Evolutionary conservation across 1,140 invertebrate species (phyloP), one percentile per base, ranked within the genome.

Genomic region (Lethrus apterus): DNA sequence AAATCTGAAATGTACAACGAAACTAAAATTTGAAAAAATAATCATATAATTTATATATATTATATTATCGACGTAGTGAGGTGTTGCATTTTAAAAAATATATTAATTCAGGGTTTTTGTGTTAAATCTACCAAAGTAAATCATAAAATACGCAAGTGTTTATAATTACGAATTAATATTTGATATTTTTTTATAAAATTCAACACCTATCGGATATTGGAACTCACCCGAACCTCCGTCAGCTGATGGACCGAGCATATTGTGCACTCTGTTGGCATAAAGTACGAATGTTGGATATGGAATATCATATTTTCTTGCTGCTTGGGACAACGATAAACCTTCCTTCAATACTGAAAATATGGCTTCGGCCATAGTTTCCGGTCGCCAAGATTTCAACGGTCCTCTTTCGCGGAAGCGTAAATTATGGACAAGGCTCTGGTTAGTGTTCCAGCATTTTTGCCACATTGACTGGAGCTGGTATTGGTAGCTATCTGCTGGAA

Each of bases 361-460:
- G 49, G 89, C 89, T 62, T 91, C 89, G 44, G 88, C 88, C 89
- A 93, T 93, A 44, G 89, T 92, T 69, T 93, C 89, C 2, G 89
- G 89, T 24, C 89, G 71, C 89, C 89, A 93, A 15, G 88, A 90
- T 67, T 93, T 93, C 44, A 92, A 72, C 0, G 89, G 89, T 2
- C 89, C 89, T 31, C 89, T 79, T 66, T 93, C 89, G n/a, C 89
- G 78, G 72, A 92, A 92, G 38, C 89, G 77, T 56, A 92, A 70
- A 63, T 90, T 89, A 68, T 92, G 88, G 21, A 90, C 83, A 54
- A 90, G 72, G 52, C 81, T 85, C 66, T 89, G 87, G 69, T 89
- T 89, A 41, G 85, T 90, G 64, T 84, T 91, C 88, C 89, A 93
- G 68, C 88, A 91, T 65, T 91, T 92, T 67, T 93, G 89, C 89